phyloP scores from a whole-genome alignment of 2,797 vertebrate genomes.

The Capromys pilorides region DNA sequence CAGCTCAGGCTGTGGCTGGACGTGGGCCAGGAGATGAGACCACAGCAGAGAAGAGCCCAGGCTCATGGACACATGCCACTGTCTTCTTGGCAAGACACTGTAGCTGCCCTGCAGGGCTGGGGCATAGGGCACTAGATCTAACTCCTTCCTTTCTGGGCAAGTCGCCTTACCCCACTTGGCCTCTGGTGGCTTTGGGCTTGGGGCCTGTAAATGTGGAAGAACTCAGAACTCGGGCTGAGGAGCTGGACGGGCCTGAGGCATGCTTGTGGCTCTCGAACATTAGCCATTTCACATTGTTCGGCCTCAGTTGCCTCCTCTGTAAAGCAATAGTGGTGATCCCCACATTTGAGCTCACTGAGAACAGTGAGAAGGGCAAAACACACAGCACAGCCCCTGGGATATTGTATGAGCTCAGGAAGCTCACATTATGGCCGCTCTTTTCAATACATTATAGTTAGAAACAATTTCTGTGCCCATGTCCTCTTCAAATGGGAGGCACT shows the following conservation, averaged over 20 bases:
- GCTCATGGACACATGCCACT: slow-evolving; percentile 37
- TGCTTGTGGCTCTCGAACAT: not conserved
- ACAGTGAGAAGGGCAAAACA: not conserved
- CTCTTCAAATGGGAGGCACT: not conserved
- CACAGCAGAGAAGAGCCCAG: slow-evolving; percentile 53
- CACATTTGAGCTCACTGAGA: not conserved
- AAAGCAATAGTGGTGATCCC: not conserved
- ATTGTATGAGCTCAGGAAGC: not conserved
- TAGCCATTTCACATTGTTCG: not conserved
- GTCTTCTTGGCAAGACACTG: slow-evolving; percentile 59
- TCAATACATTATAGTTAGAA: not conserved
- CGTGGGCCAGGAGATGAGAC: slow-evolving; percentile 64
- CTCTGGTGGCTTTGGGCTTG: slow-evolving; percentile 46
- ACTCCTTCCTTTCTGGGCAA: slow-evolving; percentile 68
- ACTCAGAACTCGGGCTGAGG: slow-evolving; percentile 37
- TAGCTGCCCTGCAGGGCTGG: slow-evolving; percentile 33
- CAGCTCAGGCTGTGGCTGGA: slow-evolving; percentile 14
- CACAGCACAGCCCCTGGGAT: too few relatives aligned
- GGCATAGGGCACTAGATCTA: slow-evolving; percentile 66
- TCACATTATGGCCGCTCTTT: not conserved
- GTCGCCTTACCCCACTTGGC: slow-evolving; percentile 67
- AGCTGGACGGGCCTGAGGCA: slow-evolving; percentile 2
- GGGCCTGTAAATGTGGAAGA: slow-evolving; percentile 24
- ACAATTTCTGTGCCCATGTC: not conserved
- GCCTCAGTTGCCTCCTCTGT: not conserved